Evolutionary conservation across 2,113 vertebrate species (phyloP), one percentile per base, ranked within the genome.

Genomic region (Coracopsis vasa): DNA sequence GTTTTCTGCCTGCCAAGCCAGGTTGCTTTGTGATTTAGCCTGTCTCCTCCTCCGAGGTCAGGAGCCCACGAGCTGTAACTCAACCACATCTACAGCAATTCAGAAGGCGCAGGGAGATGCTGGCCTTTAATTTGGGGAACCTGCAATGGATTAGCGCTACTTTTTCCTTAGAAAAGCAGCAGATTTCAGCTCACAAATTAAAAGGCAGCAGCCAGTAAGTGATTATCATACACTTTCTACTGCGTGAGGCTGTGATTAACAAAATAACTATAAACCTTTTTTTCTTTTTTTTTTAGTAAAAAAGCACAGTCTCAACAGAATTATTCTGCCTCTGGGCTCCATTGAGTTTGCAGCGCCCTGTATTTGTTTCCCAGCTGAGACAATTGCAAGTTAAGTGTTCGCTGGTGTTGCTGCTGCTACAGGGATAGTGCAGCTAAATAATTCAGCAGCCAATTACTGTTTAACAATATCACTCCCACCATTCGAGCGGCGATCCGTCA

Each of bases 361-460:
- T 18, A 31, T 92, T 86, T 92, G 91, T 31, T 75, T 87, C 90
- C 91, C 77, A 85, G 85, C 71, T 54, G 90, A 95, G 86, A 75
- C 67, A 80, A 90, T 5, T 66, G 74, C 78, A 53, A 94, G 86
- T 77, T 54, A 80, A 96, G 73, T 0, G 0, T 67, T 87, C 4
- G 6, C 83, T 58, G 73, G 53, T 44, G n/a, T 3, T 71, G 93
- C 6, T 81, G 83, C 92, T 90, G 70, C 90, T 67, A 75, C 84
- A 50, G 86, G 54, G 64, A 80, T 69, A 80, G 91, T 64, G 73
- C 60, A 84, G 80, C 90, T 97, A 91, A 97, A 97, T 97, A 95
- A 97, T 97, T 95, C 95, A 95, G 92, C 44, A 87, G 42, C 91
- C 88, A 94, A 95, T 96, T 95, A 92, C 95, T 95, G 82, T 82